Evolutionary conservation across 2,113 vertebrate genomes (phyloP), one percentile per base, ranked within the genome.

Genomic region (Gasterosteus aculeatus): DNA sequence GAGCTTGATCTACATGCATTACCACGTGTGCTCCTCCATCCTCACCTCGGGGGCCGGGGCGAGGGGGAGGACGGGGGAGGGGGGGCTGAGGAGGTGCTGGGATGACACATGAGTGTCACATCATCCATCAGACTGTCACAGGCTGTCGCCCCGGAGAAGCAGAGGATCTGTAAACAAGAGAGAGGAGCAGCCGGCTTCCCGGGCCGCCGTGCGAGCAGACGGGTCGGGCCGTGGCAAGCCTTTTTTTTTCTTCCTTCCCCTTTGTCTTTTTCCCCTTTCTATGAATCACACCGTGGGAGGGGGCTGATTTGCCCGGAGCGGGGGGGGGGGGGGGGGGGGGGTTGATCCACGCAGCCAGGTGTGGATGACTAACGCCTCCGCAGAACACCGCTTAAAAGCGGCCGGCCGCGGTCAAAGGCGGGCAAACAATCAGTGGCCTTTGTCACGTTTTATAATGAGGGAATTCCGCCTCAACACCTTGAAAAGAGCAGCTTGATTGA

Each of bases 121-220:
- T 88, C 89, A 89, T 92, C 90, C 84, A 90, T 93, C 93, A 92
- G 88, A 76, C 82, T 84, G 90, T 87, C 88, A 82, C 82, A 83
- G 78, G 78, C 88, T 77, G 84, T 82, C 61, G 79, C 75, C 78
- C 62, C 64, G 73, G 87, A 78, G 90, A 89, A 33, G 63, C 87
- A 86, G 75, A 80, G 10, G 81, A 89, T 90, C 89, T 91, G 91
- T 92, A 92, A 93, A 92, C 87, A 87, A 77, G 74, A 58, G 71
- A 46, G 67, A 78, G 80, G 64, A 78, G 62, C 74, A 62, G 39
- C 70, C 53, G 77, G 75, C 63, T 76, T 68, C 73, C 84, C 51
- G 29, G 51, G 85, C 76, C 56, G 7, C 33, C 5, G 1, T 76
- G 65, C 9, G 57, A 67, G 68, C 60, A 73, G 78, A 84, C 80